phyloP scores from a whole-genome alignment of 2,888 invertebrate species.

The Drymonia ruficornis region DNA sequence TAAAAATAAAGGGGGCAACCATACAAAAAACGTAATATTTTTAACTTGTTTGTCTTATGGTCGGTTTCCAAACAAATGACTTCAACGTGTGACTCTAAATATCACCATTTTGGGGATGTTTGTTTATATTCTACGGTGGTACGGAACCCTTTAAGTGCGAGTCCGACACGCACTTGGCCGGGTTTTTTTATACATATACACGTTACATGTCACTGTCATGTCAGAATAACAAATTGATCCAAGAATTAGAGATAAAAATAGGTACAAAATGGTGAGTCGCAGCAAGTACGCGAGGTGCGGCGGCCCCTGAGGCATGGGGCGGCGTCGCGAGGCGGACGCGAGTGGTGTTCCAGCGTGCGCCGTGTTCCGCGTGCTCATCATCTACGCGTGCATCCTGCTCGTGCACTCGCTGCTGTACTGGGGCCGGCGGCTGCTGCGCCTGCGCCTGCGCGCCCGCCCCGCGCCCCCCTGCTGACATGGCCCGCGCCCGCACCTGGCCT shows the following conservation, averaged over 20 bases:
- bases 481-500: constrained; percentile 33
- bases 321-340: constrained; percentile 15
- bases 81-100: too few relatives aligned
- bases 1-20: too few relatives aligned
- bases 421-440: constrained; percentile 52
- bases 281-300: neutral
- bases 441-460: constrained; percentile 12
- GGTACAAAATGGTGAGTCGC: neutral
- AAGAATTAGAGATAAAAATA: too few relatives aligned
- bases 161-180: too few relatives aligned
- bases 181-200: too few relatives aligned
- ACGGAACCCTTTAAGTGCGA: too few relatives aligned
- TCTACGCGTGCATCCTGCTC: constrained; percentile 56
- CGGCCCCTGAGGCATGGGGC: constrained; percentile 12
- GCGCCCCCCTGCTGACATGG: constrained; percentile 20
- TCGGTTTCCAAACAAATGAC: too few relatives aligned
- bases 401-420: constrained; percentile 62
- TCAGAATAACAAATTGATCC: neutral
- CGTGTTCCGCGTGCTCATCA: constrained; percentile 52
- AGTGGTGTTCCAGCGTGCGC: constrained; percentile 34
- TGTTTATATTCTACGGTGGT: too few relatives aligned
- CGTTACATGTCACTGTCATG: neutral
- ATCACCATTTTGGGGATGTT: too few relatives aligned
- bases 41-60: too few relatives aligned
- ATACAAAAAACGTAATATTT: too few relatives aligned